A percentile compares a stretch with the other conserved stretches of the same genome.
phyloP scores from a whole-genome alignment of 1,140 invertebrate genomes.

The Pogonomyrmex californicus region DNA sequence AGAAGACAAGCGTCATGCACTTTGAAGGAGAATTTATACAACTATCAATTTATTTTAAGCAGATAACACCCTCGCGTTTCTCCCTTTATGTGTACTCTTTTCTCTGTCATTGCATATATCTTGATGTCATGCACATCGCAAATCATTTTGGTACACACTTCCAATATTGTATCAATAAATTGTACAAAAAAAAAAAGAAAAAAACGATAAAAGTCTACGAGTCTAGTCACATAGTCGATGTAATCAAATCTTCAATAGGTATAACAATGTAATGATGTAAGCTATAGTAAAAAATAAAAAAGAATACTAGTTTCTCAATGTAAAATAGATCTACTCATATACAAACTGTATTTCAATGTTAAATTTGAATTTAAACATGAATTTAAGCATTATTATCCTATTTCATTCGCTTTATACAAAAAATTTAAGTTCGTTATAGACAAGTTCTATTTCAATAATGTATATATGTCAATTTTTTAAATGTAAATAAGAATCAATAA shows the following conservation, averaged over 20 bases:
- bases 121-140: constrained; percentile 26
- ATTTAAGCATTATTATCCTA: neutral
- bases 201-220: constrained; percentile 8
- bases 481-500: neutral
- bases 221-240: neutral
- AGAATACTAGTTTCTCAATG: constrained; percentile 24
- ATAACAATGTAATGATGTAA: constrained; percentile 3
- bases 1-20: neutral
- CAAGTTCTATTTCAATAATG: neutral
- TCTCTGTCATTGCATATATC: neutral
- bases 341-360: constrained; percentile 26
- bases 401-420: constrained; percentile 23
- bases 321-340: neutral
- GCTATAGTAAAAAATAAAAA: constrained; percentile 16
- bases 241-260: constrained; percentile 22
- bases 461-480: neutral
- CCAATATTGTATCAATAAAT: neutral
- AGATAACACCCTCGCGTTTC: neutral
- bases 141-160: constrained; percentile 1
- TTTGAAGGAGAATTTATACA: neutral
- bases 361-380: constrained; percentile 18
- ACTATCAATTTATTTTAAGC: constrained; percentile 7
- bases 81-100: constrained; percentile 27
- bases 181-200: constrained; percentile 41
- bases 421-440: neutral